These are phyloP conservation scores for Netelia fuscicornis DNA, from an alignment of 2,888 invertebrate species.

Conservation along the genomic window DNA sequence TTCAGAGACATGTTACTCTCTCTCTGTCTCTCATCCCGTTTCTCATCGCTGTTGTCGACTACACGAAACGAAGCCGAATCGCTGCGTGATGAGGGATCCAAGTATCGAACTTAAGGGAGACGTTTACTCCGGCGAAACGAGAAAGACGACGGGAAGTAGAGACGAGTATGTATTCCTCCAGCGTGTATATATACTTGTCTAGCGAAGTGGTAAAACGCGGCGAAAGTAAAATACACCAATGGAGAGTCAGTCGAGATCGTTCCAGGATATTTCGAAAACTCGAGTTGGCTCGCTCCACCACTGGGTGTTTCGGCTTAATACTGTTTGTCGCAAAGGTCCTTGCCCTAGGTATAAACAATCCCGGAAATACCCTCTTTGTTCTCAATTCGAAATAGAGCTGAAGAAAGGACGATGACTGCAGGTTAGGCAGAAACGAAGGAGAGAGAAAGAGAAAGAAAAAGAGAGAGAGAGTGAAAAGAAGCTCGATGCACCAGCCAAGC, in stretches of 20 bases:
- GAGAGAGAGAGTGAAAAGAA: neutral
- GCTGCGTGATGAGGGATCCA: neutral
- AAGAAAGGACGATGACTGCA: constrained; percentile 21
- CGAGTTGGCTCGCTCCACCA: neutral
- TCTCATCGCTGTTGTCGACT: constrained; percentile 10
- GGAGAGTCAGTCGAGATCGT: neutral
- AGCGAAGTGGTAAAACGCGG: constrained; percentile 22
- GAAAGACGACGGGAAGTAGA: constrained; percentile 7
- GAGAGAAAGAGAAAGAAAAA: neutral
- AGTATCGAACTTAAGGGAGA: constrained; percentile 6
- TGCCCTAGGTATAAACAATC: constrained; percentile 66
- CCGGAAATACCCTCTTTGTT: constrained; percentile 59
- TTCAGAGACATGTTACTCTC: constrained; percentile 39
- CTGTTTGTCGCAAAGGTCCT: constrained; percentile 63
- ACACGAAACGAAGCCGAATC: constrained; percentile 9
- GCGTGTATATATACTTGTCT: constrained; percentile 33
- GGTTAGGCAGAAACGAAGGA: constrained; percentile 34
- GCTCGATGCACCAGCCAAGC: constrained; percentile 8
- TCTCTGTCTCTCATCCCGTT: neutral
- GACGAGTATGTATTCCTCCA: constrained; percentile 13
- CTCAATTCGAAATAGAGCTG: constrained; percentile 48
- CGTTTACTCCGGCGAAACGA: constrained; percentile 23
- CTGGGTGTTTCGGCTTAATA: constrained; percentile 55
- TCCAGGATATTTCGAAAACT: constrained; percentile 38
- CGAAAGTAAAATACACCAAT: constrained; percentile 4